Evolutionary conservation across 2,888 invertebrate species (phyloP), one percentile per base, ranked within the genome.

Genomic region (Scaeva pyrastri): DNA sequence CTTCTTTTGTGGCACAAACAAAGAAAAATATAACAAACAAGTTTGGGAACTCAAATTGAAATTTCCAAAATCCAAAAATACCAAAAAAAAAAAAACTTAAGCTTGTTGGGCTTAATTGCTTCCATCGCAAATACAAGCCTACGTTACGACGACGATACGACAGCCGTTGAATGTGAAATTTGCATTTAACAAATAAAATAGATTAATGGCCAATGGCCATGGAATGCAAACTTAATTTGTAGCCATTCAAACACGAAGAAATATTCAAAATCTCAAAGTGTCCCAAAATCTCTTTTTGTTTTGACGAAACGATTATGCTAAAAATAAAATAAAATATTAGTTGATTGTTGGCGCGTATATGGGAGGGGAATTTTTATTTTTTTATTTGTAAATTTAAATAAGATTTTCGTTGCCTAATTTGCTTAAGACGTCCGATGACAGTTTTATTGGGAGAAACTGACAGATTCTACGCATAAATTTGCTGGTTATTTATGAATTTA

Each of bases 121-220:
- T 21, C 43, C 41, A 68, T 77, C n/a, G 19, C 36, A 31, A 31
- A 31, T 7, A 7, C n/a, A n/a, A 36, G 14, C 60, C 36, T 11
- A 16, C n/a, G n/a, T n/a, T n/a, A n/a, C n/a, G n/a, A n/a, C n/a
- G n/a, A n/a, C n/a, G n/a, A n/a, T n/a, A n/a, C 60, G 68, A 68
- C 68, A 68, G 39, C 8, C 68, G 52, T 68, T 68, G 68, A 68
- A 68, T 68, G 19, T 10, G 21, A 55, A 73, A 72, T 73, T 73
- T 77, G 77, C 52, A 68, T 77, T 55, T 45, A 72, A 82, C 52
- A 58, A 66, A 58, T 56, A 56, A 39, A 60, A 58, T 41, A 62
- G 58, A 62, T 73, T 83, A 77, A 60, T 77, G 73, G 68, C 52
- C 11, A 23, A 60, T 77, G 68, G 68, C 52, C 11, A 23, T 68